phyloP scores from a whole-genome alignment of 2,888 invertebrate species.

The Patella ulyssiponensis region DNA sequence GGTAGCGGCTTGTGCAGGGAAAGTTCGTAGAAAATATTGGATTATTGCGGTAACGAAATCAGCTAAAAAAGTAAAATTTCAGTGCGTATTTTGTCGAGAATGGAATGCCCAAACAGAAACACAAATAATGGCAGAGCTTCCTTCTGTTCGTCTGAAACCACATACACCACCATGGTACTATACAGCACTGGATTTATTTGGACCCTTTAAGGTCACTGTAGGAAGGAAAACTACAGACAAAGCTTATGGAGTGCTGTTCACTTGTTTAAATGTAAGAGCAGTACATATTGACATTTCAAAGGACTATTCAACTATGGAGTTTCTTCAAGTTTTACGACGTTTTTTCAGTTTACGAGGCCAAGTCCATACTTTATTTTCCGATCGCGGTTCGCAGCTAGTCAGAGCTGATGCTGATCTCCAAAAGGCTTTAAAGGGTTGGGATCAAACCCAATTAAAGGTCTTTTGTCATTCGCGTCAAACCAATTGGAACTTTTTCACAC shows the following conservation, averaged over 20 bases:
- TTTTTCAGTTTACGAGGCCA: too few species aligned
- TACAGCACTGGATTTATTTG: too few species aligned
- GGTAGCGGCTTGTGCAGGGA: not conserved
- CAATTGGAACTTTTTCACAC: not conserved
- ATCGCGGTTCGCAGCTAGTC: too few species aligned
- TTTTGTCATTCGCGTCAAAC: constrained; percentile 9
- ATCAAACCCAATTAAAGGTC: not conserved
- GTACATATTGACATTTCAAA: constrained; percentile 5
- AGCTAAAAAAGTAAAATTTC: constrained; percentile 1
- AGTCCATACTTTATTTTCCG: too few species aligned
- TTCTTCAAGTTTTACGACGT: too few species aligned
- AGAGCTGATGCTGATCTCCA: too few species aligned
- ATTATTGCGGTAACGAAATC: not conserved
- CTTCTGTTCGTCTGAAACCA: too few species aligned
- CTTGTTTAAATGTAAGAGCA: not conserved
- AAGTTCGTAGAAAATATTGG: not conserved
- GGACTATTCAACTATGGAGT: not conserved
- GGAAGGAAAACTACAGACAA: not conserved
- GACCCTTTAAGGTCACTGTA: too few species aligned
- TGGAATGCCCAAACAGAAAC: too few species aligned
- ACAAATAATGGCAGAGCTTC: too few species aligned
- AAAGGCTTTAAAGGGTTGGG: too few species aligned
- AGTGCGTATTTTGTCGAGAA: not conserved
- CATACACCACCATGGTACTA: too few species aligned
- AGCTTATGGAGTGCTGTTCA: constrained; percentile 1